Percentiles rank a stretch among this genome's conserved stretches.
phyloP scores from a whole-genome alignment of 2,888 invertebrate genomes.

The Ichneumoninae sp. region DNA sequence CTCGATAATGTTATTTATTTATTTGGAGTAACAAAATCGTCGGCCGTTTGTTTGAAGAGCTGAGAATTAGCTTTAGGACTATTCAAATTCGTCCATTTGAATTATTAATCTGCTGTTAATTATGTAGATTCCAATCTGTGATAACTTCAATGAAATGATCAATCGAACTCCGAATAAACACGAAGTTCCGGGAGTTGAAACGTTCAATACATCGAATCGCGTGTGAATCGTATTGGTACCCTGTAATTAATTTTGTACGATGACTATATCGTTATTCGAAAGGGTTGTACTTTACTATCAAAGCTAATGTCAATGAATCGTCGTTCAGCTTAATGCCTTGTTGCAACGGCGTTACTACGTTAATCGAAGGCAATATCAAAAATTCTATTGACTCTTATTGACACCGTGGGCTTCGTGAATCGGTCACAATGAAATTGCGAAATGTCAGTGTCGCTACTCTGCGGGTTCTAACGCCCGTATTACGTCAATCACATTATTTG shows the following conservation, averaged over 20 bases:
- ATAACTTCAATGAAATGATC: neutral
- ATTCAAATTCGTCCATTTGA: neutral
- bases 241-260: neutral
- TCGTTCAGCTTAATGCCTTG: neutral
- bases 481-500: constrained; percentile 50
- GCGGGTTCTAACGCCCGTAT: constrained; percentile 16
- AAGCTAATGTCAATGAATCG: neutral
- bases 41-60: too few relatives aligned
- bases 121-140: neutral
- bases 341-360: constrained; percentile 7
- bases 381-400: constrained; percentile 4
- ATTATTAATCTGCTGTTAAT: neutral
- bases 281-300: neutral
- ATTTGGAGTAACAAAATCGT: too few relatives aligned
- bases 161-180: neutral
- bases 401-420: constrained; percentile 1
- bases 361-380: constrained; percentile 41
- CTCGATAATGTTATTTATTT: too few relatives aligned
- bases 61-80: neutral
- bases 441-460: constrained; percentile 28
- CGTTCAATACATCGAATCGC: neutral
- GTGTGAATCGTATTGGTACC: neutral
- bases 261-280: neutral
- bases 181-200: neutral
- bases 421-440: constrained; percentile 55